Base-by-base conservation (phyloP, 2,888 invertebrate genomes). In the Amblyjoppa proteus region DNA sequence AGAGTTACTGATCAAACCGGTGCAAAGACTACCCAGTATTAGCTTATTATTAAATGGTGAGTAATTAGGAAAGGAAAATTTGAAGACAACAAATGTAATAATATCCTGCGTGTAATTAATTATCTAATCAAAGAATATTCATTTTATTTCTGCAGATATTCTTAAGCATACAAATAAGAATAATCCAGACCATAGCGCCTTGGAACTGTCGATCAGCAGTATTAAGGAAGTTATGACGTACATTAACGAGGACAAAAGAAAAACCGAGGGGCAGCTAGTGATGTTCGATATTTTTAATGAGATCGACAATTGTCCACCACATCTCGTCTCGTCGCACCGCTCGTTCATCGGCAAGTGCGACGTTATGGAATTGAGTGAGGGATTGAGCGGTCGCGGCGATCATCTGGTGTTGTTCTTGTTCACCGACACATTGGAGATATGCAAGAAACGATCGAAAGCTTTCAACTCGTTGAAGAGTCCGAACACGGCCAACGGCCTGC, bases 211-310 rank as follows among this genome's bases (percentile, higher is more conserved):
- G 79, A 95, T 99, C 89, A 97, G 96, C 91, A 97, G 97, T 88
- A 96, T 99, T 91, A 97, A 98, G 93, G 97, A 98, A 95, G 98
- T 99, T 61, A 98, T 98, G 97, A 97, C 97, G 90, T 97, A 98
- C 94, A 99, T 99, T 90, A 99, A 99, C 94, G 99, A 99, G 95
- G 99, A 99, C 94, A 99, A 99, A 94, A 96, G 99, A 91, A 98
- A 97, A 95, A 98, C 99, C 0, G 99, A 99, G 95, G 98, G 98
- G 16, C 98, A 99, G 94, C 96, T 99, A 93, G 98, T 97, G 89
- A 97, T 99, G 96, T 99, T 99, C 95, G 98, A 99, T 95, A 98
- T 99, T 88, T 98, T 99, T 94, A 98, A 99, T 94, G 99, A 99
- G 93, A 99, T 99, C 91, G 99, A 99, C 93, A 98, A 98, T 94